Percentiles rank a stretch among this genome's conserved stretches.
Conservation (phyloP, 92 coral and sea anemone genomes). For the Montipora capitata region DNA sequence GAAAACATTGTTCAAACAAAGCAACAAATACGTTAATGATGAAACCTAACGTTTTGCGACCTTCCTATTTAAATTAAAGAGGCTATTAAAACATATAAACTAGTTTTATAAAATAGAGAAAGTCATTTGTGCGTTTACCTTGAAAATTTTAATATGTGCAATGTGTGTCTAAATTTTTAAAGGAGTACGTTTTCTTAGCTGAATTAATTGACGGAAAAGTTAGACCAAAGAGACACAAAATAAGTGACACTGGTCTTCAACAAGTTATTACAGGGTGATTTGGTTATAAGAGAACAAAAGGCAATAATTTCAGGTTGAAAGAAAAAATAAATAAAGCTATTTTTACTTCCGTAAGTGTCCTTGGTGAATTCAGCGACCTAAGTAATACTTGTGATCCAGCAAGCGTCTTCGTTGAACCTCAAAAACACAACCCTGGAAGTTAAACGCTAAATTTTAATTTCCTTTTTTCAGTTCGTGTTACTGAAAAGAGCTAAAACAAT, state of each 20-base stretch:
- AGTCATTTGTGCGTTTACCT: not conserved
- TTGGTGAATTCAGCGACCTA: too few species aligned
- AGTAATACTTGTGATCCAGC: too few species aligned
- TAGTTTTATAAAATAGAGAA: slow-evolving; percentile 42
- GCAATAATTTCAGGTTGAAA: not conserved
- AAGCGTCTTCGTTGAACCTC: too few species aligned
- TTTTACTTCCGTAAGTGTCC: not conserved
- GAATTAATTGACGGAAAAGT: not conserved
- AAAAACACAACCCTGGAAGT: too few species aligned
- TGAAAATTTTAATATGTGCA: slow-evolving; percentile 1
- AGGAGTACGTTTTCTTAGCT: slow-evolving; percentile 12
- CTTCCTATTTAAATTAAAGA: slow-evolving; percentile 17
- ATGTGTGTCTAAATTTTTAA: slow-evolving; percentile 18
- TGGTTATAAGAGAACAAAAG: not conserved
- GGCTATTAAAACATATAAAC: slow-evolving; percentile 4
- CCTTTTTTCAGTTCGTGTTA: too few species aligned
- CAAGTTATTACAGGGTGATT: too few species aligned
- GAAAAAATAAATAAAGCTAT: not conserved
- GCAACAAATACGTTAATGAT: not conserved
- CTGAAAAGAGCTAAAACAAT: too few species aligned
- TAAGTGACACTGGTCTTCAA: too few species aligned
- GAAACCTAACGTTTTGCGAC: not conserved
- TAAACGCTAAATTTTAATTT: too few species aligned
- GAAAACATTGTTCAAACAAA: not conserved
- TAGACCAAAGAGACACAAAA: not conserved